Evolutionary conservation across 1,140 invertebrate genomes (phyloP).

Genomic region (Maniola jurtina): DNA sequence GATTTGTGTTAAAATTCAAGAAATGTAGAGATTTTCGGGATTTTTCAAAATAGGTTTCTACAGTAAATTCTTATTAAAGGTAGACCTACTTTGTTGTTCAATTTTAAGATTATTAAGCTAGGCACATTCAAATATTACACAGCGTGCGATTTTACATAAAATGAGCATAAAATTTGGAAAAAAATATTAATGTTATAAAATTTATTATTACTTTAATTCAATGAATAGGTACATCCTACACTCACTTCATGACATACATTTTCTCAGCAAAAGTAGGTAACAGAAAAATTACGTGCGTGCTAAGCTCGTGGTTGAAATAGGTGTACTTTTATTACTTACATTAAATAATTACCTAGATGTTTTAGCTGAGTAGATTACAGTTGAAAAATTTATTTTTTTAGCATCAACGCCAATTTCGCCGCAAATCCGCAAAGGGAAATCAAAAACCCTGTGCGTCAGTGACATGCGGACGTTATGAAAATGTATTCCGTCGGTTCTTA

Average conservation of each 20-base stretch:
- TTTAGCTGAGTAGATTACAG: too few relatives aligned
- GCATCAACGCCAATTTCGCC: neutral
- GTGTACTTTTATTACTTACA: too few relatives aligned
- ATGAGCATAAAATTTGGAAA: too few relatives aligned
- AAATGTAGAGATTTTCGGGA: slow-evolving; percentile 1
- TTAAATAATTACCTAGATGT: too few relatives aligned
- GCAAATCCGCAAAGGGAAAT: neutral
- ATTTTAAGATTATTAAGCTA: neutral
- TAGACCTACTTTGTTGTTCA: neutral
- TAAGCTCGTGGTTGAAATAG: too few relatives aligned
- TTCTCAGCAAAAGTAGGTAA: too few relatives aligned
- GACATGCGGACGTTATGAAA: slow-evolving; percentile 23
- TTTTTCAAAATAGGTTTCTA: neutral
- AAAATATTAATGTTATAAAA: too few relatives aligned
- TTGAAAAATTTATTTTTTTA: neutral
- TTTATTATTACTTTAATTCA: too few relatives aligned
- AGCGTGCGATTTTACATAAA: too few relatives aligned
- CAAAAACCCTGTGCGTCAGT: slow-evolving; percentile 18
- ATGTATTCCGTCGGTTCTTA: slow-evolving; percentile 31
- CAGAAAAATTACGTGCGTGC: too few relatives aligned
- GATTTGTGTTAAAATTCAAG: slow-evolving; percentile 25
- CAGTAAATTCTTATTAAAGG: neutral
- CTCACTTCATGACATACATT: too few relatives aligned
- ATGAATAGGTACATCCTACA: too few relatives aligned
- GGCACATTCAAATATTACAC: neutral